Percentiles rank a stretch among this genome's conserved stretches.
Conservation (phyloP, 2,888 invertebrate species). For the Dryococelus australis region DNA sequence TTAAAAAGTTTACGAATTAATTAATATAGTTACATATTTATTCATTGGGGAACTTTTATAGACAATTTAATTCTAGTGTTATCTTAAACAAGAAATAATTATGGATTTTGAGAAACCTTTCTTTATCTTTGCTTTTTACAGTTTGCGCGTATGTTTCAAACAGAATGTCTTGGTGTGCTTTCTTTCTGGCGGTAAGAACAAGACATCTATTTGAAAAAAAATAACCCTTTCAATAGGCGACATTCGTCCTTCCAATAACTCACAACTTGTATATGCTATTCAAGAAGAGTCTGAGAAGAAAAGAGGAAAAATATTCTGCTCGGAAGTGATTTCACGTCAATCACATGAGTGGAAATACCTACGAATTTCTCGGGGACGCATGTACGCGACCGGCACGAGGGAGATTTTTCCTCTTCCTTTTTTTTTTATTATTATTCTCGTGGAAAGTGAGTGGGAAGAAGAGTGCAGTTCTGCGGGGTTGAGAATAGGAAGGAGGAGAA, state of each 20-base stretch:
- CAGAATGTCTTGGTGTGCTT: background rate
- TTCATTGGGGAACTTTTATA: too few relatives aligned
- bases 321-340: constrained; percentile 1
- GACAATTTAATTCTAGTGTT: too few relatives aligned
- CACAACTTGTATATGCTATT: background rate
- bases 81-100: too few relatives aligned
- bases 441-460: background rate
- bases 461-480: background rate
- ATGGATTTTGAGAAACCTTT: too few relatives aligned
- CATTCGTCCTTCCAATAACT: background rate
- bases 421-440: background rate
- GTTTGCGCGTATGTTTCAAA: background rate
- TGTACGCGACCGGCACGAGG: background rate
- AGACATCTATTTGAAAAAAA: background rate
- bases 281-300: background rate
- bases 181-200: background rate
- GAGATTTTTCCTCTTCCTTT: background rate
- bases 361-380: background rate
- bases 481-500: background rate
- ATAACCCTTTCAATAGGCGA: background rate
- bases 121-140: background rate
- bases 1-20: too few relatives aligned
- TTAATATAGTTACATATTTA: too few relatives aligned
- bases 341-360: background rate
- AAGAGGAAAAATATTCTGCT: background rate